phyloP scores from a whole-genome alignment of 2,113 vertebrate species.

The Pseudolaguvia tuberculata region DNA sequence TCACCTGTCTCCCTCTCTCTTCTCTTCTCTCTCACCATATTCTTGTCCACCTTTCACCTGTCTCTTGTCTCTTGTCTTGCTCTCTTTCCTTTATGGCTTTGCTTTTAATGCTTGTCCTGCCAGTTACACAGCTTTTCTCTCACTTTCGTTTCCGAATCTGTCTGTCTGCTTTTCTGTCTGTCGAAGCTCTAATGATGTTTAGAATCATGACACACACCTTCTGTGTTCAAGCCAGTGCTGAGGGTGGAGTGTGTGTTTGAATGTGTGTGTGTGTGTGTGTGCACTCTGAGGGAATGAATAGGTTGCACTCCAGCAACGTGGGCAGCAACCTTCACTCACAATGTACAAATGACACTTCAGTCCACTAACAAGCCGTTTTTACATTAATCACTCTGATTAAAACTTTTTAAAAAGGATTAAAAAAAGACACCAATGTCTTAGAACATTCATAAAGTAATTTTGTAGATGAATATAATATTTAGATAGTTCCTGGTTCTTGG shows the following conservation, averaged over 20 bases:
- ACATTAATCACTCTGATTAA: not conserved
- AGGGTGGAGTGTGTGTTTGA: conserved; percentile 8
- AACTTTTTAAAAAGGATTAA: no score
- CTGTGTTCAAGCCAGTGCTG: not conserved
- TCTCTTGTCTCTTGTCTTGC: conserved; percentile 18
- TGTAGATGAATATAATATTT: no score
- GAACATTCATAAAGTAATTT: no score
- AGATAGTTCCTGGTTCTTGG: not conserved
- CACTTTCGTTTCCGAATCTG: conserved; percentile 46
- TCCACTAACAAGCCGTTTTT: not conserved
- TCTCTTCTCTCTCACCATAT: not conserved
- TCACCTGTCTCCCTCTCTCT: conserved; percentile 32
- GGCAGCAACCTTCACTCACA: not conserved
- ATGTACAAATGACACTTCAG: not conserved
- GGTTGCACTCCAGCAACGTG: not conserved
- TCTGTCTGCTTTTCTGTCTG: conserved; percentile 35
- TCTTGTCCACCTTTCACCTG: not conserved
- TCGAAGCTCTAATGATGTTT: conserved; percentile 26
- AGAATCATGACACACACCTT: conserved; percentile 11
- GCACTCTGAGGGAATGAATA: conserved; percentile 17
- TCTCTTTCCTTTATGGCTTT: conserved; percentile 6
- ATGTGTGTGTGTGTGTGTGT: conserved; percentile 26
- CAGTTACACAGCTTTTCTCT: conserved; percentile 49
- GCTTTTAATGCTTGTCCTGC: conserved; percentile 43
- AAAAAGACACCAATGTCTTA: no score